phyloP scores from a whole-genome alignment of 2,888 invertebrate species.

The Caenorhabditis sp. region DNA sequence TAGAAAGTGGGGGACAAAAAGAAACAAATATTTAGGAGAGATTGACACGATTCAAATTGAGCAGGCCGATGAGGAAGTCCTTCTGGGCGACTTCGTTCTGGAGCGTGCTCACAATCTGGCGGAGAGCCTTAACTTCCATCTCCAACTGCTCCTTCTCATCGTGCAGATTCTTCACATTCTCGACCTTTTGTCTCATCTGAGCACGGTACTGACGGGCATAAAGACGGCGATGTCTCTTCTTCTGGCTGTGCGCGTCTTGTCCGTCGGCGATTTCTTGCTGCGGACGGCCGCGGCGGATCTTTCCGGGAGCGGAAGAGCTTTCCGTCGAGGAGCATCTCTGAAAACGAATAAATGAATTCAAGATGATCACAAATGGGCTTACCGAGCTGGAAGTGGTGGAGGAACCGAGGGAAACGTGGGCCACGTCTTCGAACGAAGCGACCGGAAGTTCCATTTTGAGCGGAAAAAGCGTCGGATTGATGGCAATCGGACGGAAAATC shows the following conservation, averaged over 20 bases:
- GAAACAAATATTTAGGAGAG: constrained; percentile 2
- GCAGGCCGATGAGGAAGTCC: constrained; percentile 41
- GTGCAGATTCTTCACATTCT: constrained; percentile 61
- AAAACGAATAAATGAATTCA: constrained; percentile 1
- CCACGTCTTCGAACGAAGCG: constrained; percentile 8
- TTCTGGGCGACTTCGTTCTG: constrained; percentile 41
- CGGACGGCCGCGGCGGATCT: constrained; percentile 64
- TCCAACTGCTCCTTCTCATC: constrained; percentile 58
- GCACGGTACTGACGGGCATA: constrained; percentile 67
- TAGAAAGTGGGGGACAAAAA: constrained; percentile 8
- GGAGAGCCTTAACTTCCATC: constrained; percentile 39
- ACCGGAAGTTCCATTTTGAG: constrained; percentile 14
- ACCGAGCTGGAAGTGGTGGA: constrained; percentile 37
- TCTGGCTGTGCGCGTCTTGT: constrained; percentile 65
- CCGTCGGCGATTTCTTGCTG: constrained; percentile 68
- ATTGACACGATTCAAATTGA: constrained; percentile 29
- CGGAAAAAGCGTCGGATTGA: constrained; percentile 20
- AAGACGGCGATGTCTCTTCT: constrained; percentile 62
- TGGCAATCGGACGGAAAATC: constrained; percentile 41
- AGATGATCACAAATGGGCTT: neutral
- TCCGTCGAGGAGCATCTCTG: constrained; percentile 56
- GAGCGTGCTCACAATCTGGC: constrained; percentile 25
- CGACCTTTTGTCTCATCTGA: constrained; percentile 67
- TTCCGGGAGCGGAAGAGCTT: constrained; percentile 28
- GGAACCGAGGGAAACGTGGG: neutral